A percentile compares a stretch with the other conserved stretches of the same genome.
These are phyloP conservation scores for Philopedon plagiatum DNA, from an alignment of 2,888 invertebrate genomes.

Conservation along the genomic window DNA sequence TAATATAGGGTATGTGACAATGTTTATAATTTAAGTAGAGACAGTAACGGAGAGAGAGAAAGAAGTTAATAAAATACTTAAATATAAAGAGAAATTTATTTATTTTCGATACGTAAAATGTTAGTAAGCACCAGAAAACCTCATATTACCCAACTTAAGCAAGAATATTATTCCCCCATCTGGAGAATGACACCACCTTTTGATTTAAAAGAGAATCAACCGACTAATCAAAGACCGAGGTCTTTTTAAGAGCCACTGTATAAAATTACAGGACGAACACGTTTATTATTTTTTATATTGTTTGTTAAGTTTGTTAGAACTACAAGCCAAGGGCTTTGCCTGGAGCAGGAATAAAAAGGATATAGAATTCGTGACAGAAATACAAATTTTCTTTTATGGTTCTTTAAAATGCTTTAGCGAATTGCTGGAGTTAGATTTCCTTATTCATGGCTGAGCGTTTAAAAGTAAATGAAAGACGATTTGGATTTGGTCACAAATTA, in stretches of 20 bases:
- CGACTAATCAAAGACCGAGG: too few species aligned
- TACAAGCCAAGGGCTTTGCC: neutral
- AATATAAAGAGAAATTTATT: neutral
- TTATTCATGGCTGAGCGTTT: neutral
- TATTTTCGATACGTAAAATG: neutral
- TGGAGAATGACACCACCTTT: too few species aligned
- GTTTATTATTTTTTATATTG: neutral
- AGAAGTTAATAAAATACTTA: conserved; percentile 1
- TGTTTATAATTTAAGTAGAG: conserved; percentile 42
- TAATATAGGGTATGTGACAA: conserved; percentile 39
- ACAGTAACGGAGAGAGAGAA: conserved; percentile 18
- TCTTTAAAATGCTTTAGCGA: neutral
- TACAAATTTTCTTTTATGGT: neutral
- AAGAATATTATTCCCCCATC: too few species aligned
- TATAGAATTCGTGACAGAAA: neutral
- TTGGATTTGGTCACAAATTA: neutral
- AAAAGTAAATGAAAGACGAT: neutral
- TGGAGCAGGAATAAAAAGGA: neutral
- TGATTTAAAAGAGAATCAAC: too few species aligned
- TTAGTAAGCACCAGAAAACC: too few species aligned
- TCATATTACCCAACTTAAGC: too few species aligned
- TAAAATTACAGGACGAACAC: too few species aligned
- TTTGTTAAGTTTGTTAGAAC: neutral
- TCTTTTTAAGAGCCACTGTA: too few species aligned
- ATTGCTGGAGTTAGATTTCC: neutral